Base-by-base conservation (phyloP, 2,797 vertebrate species). In the Gorsachius magnificus region DNA sequence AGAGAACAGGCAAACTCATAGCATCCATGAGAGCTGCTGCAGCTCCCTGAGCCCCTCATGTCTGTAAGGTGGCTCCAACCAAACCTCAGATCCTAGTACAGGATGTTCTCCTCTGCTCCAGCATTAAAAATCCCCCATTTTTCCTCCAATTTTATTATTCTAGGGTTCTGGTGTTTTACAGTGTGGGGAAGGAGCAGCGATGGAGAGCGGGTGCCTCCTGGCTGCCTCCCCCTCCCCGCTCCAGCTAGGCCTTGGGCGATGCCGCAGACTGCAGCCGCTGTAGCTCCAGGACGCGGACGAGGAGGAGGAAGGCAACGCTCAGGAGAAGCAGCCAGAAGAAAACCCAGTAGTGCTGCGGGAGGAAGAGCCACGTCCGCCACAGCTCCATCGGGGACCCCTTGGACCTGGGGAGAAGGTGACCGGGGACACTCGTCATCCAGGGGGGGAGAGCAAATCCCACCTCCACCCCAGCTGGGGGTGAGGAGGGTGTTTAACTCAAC, bases 311-410 rank as follows among this genome's bases (percentile, higher is more conserved):
- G 58, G 88, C 45, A 3, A 97, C 43, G 48, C 97, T 96, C 41
- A 97, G 87, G 66, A 97, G 95, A 50, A 97, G 95, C 61, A 97
- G 83, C 94, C 97, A 96, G 65, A 97, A 80, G 79, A 97, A 81
- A 90, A 97, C 8, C 95, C 96, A 95, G 54, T 92, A 97, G 71
- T 96, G 86, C 33, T 92, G 95, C 0, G 95, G 93, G 80, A 97
- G 33, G 79, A 96, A 91, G 83, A 95, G 75, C 97, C 97, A 96
- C 0, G 90, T 80, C 85, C 88, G 74, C 94, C 91, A 96, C 72
- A 96, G 83, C 69, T 96, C 95, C 0, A 1, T 35, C 3, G 56
- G 29, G 22, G 90, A 76, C 22, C 26, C 87, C 71, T 96, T 96
- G 77, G 92, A 97, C 91, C 97, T 97, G 95, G 29, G 45, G 28